Conservation (phyloP, 2,888 invertebrate species). For the Eurois occulta region DNA sequence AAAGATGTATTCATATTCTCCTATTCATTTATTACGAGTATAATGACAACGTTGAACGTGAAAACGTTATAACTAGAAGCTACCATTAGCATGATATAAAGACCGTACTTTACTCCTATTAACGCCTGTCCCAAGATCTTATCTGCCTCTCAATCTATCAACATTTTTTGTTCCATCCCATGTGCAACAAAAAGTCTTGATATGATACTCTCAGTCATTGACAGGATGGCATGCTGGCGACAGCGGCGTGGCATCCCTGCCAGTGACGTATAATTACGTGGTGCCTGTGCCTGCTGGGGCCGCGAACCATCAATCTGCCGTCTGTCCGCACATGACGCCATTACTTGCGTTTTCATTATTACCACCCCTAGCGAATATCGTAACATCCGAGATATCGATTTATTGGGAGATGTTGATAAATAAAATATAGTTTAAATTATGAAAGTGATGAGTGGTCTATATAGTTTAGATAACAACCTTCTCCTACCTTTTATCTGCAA, state of each 20-base stretch:
- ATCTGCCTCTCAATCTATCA: conserved; percentile 25
- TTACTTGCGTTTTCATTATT: conserved; percentile 71
- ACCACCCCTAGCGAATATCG: conserved; percentile 31
- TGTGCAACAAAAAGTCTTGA: conserved; percentile 23
- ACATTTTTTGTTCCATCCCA: conserved; percentile 18
- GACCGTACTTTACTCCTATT: conserved; percentile 1
- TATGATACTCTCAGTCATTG: not conserved
- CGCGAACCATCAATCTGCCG: conserved; percentile 71
- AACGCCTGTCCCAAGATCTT: conserved; percentile 17
- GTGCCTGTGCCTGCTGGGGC: conserved; percentile 40
- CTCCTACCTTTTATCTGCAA: not conserved
- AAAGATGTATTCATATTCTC: not conserved
- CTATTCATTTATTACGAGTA: not conserved
- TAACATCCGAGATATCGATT: conserved; percentile 30
- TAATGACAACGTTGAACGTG: not conserved
- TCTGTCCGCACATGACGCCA: conserved; percentile 71
- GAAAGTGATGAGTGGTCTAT: not conserved
- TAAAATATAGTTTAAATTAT: not conserved
- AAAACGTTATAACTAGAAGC: not conserved
- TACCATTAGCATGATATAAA: not conserved
- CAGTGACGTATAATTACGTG: conserved; percentile 63
- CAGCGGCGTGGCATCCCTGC: conserved; percentile 42
- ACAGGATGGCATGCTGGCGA: conserved; percentile 6
- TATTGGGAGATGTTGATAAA: conserved; percentile 6
- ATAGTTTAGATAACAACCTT: not conserved